Evolutionary conservation across 92 coral and sea anemone species (phyloP), one percentile per base, ranked within the genome.

Genomic region (Paramuricea clavata): DNA sequence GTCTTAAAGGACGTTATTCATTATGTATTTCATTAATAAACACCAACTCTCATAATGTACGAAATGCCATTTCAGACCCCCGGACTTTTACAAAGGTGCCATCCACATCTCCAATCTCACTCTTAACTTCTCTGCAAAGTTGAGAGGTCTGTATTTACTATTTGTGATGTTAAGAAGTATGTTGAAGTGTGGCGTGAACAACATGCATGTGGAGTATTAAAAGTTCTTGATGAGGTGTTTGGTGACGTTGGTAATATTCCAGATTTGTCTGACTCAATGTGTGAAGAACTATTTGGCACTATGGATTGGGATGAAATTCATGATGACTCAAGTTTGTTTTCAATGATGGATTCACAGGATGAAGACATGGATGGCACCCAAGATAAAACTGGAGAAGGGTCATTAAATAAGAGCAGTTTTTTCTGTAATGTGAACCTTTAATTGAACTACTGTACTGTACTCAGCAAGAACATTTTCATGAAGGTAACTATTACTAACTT

Each of bases 111-210:
- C n/a, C n/a, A n/a, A n/a, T n/a, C n/a, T n/a, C n/a, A n/a, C n/a
- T n/a, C n/a, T n/a, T n/a, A n/a, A n/a, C n/a, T n/a, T n/a, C n/a
- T n/a, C n/a, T n/a, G n/a, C n/a, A n/a, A n/a, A n/a, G n/a, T n/a
- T n/a, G n/a, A n/a, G n/a, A n/a, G n/a, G n/a, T n/a, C n/a, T n/a
- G n/a, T n/a, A n/a, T n/a, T 67, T 19, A 5, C 16, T n/a, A 12
- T 67, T 27, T 23, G 6, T 27, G 74, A 67, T 67, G 42, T 67
- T 2, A 12, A 15, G 9, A 6, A 67, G 34, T 33, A 67, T 27
- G 74, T 19, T 67, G 74, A 67, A 33, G 74, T 67, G 21, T 67
- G 74, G 34, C 35, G 42, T 33, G 36, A 33, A 12, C 42, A 33
- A 27, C 42, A 67, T 67, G 74, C 74, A 27, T 27, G 34, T 27